phyloP scores from a whole-genome alignment of 2,888 invertebrate species.

The Amblyjoppa fuscipennis region DNA sequence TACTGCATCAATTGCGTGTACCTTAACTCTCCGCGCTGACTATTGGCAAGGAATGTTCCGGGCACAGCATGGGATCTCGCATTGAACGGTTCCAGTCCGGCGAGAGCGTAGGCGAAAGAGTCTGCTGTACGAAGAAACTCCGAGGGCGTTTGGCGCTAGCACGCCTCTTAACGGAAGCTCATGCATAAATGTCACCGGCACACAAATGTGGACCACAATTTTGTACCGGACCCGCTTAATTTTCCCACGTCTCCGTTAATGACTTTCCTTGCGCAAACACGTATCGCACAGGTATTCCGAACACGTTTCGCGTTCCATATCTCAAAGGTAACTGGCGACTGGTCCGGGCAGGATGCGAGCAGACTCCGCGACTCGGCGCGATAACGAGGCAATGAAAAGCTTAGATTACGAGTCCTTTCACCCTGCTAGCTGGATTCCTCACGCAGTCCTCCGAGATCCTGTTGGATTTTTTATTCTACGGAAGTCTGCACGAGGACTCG shows the following conservation, averaged over 20 bases:
- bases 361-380: neutral
- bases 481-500: neutral
- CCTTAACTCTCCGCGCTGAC: conserved; percentile 16
- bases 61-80: neutral
- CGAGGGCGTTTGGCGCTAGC: too few relatives aligned
- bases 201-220: neutral
- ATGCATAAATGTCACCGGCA: neutral
- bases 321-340: neutral
- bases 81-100: neutral
- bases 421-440: conserved; percentile 4
- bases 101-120: conserved; percentile 1
- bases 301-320: neutral
- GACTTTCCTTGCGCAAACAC: neutral
- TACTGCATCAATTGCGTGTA: conserved; percentile 31
- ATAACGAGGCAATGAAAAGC: conserved; percentile 16
- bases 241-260: neutral
- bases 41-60: neutral
- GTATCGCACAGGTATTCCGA: neutral
- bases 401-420: conserved; percentile 13
- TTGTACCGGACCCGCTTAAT: neutral
- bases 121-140: neutral
- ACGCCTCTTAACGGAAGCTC: neutral
- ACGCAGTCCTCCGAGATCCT: neutral
- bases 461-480: neutral
- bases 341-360: neutral